These are phyloP conservation scores for Sebastes oblongus DNA, from an alignment of 2,797 vertebrate species.

Conservation along the genomic window DNA sequence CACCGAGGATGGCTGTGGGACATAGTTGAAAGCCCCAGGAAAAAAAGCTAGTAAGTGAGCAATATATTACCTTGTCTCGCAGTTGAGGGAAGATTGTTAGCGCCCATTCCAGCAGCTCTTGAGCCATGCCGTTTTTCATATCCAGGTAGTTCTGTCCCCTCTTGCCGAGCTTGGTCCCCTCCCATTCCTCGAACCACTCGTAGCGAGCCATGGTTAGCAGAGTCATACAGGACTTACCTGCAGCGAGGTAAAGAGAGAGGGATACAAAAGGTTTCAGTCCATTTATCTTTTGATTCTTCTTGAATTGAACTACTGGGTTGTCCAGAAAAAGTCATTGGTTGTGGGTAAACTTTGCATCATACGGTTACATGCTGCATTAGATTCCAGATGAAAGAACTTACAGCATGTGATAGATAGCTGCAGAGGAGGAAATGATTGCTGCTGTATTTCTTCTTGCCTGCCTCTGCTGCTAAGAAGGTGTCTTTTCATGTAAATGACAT, in stretches of 20 bases:
- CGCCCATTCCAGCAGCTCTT: conserved; percentile 80
- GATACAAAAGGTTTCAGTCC: not conserved
- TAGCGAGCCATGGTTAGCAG: conserved; percentile 85
- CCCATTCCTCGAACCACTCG: conserved; percentile 87
- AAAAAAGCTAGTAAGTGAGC: not conserved
- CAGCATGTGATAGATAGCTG: not conserved
- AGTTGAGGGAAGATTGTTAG: conserved; percentile 83
- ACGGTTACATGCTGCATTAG: not conserved
- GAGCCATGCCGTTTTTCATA: conserved; percentile 81
- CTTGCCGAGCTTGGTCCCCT: conserved; percentile 70
- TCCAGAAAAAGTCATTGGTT: not conserved
- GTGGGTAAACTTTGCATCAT: not conserved
- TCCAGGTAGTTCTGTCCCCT: conserved; percentile 77
- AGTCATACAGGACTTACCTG: conserved; percentile 85
- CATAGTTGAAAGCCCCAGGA: not conserved
- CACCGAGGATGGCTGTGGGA: not conserved
- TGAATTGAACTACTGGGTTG: not conserved
- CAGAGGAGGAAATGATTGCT: not conserved
- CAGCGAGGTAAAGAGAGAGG: not conserved
- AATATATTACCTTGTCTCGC: conserved; percentile 68
- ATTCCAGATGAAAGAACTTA: not conserved
- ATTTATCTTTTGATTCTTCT: not conserved
- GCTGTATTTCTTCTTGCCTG: not conserved
- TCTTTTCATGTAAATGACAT: no score
- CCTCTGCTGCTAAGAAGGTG: no score